Evolutionary conservation across 2,888 invertebrate species (phyloP), one percentile per base, ranked within the genome.

Genomic region (Corbicula japonica): DNA sequence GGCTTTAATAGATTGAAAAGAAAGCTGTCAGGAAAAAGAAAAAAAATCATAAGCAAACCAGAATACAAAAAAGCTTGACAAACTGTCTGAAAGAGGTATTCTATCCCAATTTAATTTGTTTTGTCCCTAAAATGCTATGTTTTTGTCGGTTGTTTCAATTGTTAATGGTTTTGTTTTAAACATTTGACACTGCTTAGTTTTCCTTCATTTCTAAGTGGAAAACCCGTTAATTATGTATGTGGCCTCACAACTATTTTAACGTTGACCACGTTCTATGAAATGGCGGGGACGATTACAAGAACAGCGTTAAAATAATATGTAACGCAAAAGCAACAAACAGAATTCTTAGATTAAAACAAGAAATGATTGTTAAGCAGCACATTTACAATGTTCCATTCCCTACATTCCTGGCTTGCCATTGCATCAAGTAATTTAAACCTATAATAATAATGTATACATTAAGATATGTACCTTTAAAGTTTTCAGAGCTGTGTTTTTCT

Each of bases 401-500:
- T 38, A 18, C 15, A 38, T 38, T 12, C 15, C 8, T 38, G 18
- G 41, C n/a, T n/a, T 8, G 41, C 15, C 41, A 8, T 38, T 38
- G 41, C 41, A 8, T 38, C 15, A 38, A 12, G 18, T 38, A 38
- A 38, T 12, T 8, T 12, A 12, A 8, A 38, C 15, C 8, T n/a
- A n/a, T 48, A 48, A 18, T n/a, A 6, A 48, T 21, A n/a, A 21
- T 21, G 21, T 6, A 21, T n/a, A 6, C 48, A 12, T 6, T 48
- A 50, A 26, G 0, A 26, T 52, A 60, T 23, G 58, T 73, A 89
- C 89, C 84, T 69, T 83, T 5, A 90, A 76, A n/a, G 61, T 74
- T 28, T 75, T 70, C 26, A 91, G 73, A 1, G 84, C 83, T 1
- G 58, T 56, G 70, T 91, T 91, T 35, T 71, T 58, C 54, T 70